Evolutionary conservation across 37 sponge, comb jelly and placozoan species (phyloP), one percentile per base, ranked within the genome.

Genomic region (Beroe ovata): DNA sequence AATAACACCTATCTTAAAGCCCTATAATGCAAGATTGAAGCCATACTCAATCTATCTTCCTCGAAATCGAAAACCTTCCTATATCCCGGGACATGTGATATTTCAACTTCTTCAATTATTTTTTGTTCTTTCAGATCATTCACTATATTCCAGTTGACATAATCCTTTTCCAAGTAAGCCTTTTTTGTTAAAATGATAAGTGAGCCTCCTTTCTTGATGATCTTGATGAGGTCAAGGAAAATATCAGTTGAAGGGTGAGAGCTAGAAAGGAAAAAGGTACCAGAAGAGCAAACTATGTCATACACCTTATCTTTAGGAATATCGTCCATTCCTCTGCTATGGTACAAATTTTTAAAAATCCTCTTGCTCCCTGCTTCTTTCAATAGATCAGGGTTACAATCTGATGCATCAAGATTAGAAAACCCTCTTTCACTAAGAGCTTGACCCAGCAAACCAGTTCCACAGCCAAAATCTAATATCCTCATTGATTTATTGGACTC

Each of bases 21-120:
- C 29, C 71, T 11, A 35, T 71, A 71, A 29, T 71, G 71, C 36
- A 71, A 20, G 8, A 71, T 71, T 20, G 71, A 3, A 6, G 71
- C 71, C 71, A 71, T 71, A 30, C 71, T 71, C 38, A 71, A 71
- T 38, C 71, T 29, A 71, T 71, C 71, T 8, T 29, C 20, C 38
- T 71, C 71, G 20, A 36, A 35, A 28, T 71, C 71, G 34, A 71
- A 71, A 19, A 35, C 38, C 34, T 71, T 71, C 38, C 71, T 71
- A 20, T 71, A 71, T 20, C 71, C 71, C 16, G 71, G 71, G 16
- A 71, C 34, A 20, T 36, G 34, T 38, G 34, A 35, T 20, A 35
- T 71, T 35, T 71, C 71, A 4, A 71, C 71, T 35, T 71, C 71
- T 38, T 71, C 71, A 20, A 71, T 36, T 19, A 71, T 29, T 8